A percentile compares a stretch with the other conserved stretches of the same genome.
phyloP scores from a whole-genome alignment of 1,140 invertebrate genomes.

The Orchestia grillus region DNA sequence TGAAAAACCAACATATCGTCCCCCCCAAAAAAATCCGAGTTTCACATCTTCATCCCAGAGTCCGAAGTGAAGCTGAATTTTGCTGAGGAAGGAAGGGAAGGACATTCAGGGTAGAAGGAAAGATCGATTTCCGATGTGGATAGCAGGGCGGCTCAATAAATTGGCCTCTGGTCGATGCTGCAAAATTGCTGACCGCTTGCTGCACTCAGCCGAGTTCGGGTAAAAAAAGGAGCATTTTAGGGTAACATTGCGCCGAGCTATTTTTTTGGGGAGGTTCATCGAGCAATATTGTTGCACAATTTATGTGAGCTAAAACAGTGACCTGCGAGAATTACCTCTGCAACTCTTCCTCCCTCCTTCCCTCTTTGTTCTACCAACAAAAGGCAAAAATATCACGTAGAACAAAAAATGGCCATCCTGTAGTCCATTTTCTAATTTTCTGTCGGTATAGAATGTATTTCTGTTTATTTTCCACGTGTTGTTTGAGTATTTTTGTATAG shows the following conservation, averaged over 20 bases:
- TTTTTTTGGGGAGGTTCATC: neutral
- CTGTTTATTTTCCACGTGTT: no score
- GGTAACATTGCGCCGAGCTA: neutral
- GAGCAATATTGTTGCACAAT: neutral
- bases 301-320: neutral
- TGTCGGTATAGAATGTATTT: no score
- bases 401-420: neutral
- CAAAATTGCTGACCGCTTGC: constrained; percentile 37
- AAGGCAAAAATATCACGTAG: neutral
- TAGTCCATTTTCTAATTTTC: neutral
- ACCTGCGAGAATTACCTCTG: neutral
- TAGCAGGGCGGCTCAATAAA: neutral
- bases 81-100: neutral
- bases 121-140: constrained; percentile 29
- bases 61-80: neutral
- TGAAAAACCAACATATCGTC: no score
- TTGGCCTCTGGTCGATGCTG: constrained; percentile 13
- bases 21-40: no score
- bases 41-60: neutral
- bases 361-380: neutral
- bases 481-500: no score
- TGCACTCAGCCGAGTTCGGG: neutral
- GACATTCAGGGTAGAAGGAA: neutral
- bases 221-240: neutral
- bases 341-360: neutral